A percentile compares a stretch with the other conserved stretches of the same genome.
Evolutionary conservation across 2,797 vertebrate species (phyloP).

Genomic region (Anguilla obscura): DNA sequence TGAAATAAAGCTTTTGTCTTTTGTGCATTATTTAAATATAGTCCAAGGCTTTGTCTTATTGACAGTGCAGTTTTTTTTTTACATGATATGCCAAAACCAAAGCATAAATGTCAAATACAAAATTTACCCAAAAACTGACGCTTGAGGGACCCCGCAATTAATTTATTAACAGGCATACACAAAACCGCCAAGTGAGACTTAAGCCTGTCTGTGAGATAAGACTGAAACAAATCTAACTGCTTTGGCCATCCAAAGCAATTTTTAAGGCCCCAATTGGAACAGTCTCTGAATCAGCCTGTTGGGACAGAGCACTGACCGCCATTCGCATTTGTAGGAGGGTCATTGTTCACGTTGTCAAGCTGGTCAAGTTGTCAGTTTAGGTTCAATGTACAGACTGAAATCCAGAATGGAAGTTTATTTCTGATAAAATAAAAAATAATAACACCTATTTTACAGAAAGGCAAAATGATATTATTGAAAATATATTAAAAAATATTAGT

Average conservation of each 20-base stretch:
- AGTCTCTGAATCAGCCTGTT: too few relatives aligned
- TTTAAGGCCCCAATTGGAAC: too few relatives aligned
- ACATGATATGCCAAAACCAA: not conserved
- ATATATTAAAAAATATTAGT: not conserved
- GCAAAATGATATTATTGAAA: not conserved
- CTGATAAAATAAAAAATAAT: not conserved
- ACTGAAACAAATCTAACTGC: too few relatives aligned
- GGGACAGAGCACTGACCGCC: too few relatives aligned
- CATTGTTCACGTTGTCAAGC: too few relatives aligned
- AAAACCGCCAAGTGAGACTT: not conserved
- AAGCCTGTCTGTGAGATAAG: not conserved
- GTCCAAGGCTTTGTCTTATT: not conserved
- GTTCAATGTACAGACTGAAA: too few relatives aligned
- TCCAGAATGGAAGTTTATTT: too few relatives aligned
- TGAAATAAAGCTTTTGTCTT: constrained; percentile 3
- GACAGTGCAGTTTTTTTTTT: not conserved
- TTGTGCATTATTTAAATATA: not conserved
- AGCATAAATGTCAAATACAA: not conserved
- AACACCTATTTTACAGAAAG: not conserved
- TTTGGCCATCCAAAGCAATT: too few relatives aligned
- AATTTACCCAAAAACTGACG: not conserved
- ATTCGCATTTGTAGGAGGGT: too few relatives aligned
- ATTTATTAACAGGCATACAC: not conserved
- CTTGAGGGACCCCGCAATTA: not conserved
- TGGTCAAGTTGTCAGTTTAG: too few relatives aligned